Evolutionary conservation across 2,797 vertebrate species (phyloP).

Genomic region (Lepilemur septentrionalis): DNA sequence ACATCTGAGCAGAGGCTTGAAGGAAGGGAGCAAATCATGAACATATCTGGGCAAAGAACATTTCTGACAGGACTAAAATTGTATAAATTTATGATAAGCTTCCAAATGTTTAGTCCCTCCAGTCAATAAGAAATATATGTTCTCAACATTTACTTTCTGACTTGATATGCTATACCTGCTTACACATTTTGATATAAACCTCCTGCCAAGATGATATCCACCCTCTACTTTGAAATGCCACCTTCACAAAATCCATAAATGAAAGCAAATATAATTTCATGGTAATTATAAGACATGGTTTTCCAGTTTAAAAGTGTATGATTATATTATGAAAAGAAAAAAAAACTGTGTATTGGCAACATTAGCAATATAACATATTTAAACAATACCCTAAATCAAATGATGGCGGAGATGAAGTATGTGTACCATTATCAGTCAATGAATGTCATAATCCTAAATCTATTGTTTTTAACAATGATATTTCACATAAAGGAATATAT

Average conservation of each 20-base stretch:
- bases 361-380: background rate
- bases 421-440: background rate
- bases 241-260: background rate
- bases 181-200: background rate
- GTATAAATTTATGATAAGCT: background rate
- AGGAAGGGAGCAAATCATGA: background rate
- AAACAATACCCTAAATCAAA: background rate
- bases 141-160: background rate
- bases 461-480: background rate
- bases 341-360: background rate
- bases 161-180: background rate
- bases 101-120: background rate
- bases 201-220: background rate
- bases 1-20: background rate
- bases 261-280: background rate
- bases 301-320: background rate
- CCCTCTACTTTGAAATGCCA: background rate
- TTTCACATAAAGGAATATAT: background rate
- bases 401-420: background rate
- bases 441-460: background rate
- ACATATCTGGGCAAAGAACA: background rate
- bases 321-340: background rate
- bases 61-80: background rate
- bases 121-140: background rate
- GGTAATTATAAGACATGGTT: background rate